Percentiles rank a stretch among this genome's conserved stretches.
Evolutionary conservation across 2,888 invertebrate species (phyloP).

Genomic region (Tortrix viridana): DNA sequence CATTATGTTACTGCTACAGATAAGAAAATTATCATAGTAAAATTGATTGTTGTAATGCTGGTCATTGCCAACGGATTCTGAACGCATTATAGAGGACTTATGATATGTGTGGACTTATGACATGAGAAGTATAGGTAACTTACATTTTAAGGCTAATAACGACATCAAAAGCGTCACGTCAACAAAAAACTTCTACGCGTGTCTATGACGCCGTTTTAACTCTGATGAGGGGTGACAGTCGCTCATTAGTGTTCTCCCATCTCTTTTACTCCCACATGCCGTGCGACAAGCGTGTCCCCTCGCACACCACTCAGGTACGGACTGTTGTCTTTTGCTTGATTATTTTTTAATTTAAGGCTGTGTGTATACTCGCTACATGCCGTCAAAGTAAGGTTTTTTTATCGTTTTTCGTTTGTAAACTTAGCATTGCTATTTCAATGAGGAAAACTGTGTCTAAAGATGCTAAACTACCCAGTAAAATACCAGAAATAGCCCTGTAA

Average conservation of each 20-base stretch:
- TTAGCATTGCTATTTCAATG: no score
- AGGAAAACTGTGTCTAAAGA: no score
- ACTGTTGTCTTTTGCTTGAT: conserved; percentile 41
- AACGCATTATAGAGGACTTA: no score
- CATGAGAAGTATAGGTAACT: background rate
- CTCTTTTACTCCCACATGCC: conserved; percentile 40
- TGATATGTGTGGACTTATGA: no score
- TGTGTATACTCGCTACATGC: background rate
- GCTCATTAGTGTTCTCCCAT: conserved; percentile 56
- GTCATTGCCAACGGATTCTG: no score
- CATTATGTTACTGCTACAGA: no score
- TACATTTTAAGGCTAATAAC: background rate
- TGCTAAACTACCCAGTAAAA: no score
- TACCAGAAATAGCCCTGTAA: no score
- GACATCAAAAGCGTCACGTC: background rate
- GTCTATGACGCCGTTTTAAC: conserved; percentile 51
- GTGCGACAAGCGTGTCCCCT: conserved; percentile 40
- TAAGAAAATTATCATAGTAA: no score
- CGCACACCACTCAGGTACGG: conserved; percentile 45
- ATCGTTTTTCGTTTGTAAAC: background rate
- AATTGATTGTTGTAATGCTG: no score
- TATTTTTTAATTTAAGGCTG: conserved; percentile 39
- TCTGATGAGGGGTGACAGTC: conserved; percentile 50
- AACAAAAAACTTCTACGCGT: conserved; percentile 10
- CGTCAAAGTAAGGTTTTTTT: background rate